Evolutionary conservation across 2,797 vertebrate genomes (phyloP).

Genomic region (Phalloptychus januarius): DNA sequence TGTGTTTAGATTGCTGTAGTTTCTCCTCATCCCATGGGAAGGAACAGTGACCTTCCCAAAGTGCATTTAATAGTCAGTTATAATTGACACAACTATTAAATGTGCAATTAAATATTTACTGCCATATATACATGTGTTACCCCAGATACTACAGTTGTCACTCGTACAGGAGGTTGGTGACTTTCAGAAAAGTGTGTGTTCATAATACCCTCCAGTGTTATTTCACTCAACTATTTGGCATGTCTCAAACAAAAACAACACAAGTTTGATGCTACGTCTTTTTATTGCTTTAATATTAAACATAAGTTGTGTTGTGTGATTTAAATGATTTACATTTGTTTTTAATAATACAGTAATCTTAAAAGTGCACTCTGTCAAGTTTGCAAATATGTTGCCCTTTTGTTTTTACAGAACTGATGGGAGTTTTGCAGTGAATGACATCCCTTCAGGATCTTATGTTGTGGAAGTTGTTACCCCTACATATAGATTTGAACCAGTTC

Average conservation of each 20-base stretch:
- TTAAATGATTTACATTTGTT: background rate
- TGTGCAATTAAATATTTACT: background rate
- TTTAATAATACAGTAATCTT: background rate
- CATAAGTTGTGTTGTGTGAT: background rate
- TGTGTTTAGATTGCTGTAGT: background rate
- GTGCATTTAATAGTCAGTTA: background rate
- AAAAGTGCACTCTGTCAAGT: background rate
- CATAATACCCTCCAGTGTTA: no score
- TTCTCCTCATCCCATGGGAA: background rate
- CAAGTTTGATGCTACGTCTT: background rate
- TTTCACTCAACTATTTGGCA: background rate
- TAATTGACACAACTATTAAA: background rate
- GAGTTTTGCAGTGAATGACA: conserved; percentile 96
- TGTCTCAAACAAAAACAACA: background rate
- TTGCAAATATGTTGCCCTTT: background rate
- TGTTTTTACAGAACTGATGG: conserved; percentile 89
- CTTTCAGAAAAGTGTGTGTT: background rate
- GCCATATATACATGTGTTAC: background rate
- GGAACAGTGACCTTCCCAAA: background rate
- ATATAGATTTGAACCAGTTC: conserved; percentile 91
- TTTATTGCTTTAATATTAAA: background rate
- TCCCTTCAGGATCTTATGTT: conserved; percentile 96
- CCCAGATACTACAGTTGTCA: background rate
- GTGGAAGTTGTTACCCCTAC: conserved; percentile 92
- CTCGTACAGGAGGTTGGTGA: background rate